Evolutionary conservation across 2,797 vertebrate genomes (phyloP).

Genomic region (Molossus molossus): DNA sequence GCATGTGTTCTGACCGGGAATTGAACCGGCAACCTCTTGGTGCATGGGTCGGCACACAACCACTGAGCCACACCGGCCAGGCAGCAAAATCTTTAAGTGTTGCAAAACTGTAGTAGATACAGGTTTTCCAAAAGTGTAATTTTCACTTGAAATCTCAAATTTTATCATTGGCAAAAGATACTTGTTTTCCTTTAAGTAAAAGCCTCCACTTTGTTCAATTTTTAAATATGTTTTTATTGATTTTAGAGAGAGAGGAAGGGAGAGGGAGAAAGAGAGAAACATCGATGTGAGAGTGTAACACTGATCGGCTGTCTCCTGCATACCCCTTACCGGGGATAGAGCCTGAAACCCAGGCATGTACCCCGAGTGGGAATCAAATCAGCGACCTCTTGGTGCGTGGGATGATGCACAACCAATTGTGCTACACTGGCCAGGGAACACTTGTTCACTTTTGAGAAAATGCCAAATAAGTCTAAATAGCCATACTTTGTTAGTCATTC

Average conservation of each 20-base stretch:
- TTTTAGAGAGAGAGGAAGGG: neutral
- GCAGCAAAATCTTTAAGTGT: neutral
- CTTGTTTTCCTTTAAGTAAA: neutral
- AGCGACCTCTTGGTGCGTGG: neutral
- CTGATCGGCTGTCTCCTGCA: neutral
- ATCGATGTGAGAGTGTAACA: neutral
- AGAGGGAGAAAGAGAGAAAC: neutral
- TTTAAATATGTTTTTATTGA: neutral
- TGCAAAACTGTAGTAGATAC: neutral
- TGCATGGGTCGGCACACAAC: no score
- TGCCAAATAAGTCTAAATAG: neutral
- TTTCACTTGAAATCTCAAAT: neutral
- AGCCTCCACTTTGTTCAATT: neutral
- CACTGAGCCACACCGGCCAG: no score
- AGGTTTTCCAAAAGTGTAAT: neutral
- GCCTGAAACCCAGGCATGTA: neutral
- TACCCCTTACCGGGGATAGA: neutral
- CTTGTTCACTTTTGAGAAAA: constrained; percentile 25
- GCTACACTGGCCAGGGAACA: neutral
- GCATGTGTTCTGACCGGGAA: no score
- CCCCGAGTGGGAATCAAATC: neutral
- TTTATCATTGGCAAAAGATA: neutral
- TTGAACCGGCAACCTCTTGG: no score
- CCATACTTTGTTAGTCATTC: neutral
- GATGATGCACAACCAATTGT: neutral